These are phyloP conservation scores for Azemiops feae DNA, from an alignment of 2,113 vertebrate species.

Conservation along the genomic window DNA sequence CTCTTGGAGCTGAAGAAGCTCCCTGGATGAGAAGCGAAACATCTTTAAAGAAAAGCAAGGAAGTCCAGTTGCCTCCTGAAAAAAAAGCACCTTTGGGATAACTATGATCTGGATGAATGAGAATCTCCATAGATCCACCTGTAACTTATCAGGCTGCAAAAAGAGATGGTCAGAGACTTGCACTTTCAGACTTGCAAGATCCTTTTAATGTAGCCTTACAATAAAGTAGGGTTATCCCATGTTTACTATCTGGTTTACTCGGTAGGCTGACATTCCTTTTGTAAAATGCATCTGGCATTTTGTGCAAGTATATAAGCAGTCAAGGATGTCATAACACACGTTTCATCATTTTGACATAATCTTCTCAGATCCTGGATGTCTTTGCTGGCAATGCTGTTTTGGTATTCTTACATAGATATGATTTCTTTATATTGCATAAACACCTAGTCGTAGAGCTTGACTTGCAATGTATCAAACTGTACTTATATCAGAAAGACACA, in stretches of 20 bases:
- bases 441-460: neutral
- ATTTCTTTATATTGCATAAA: neutral
- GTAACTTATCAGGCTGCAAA: too few species aligned
- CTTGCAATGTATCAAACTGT: neutral
- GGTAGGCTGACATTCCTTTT: neutral
- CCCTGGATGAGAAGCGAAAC: too few species aligned
- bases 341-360: neutral
- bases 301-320: neutral
- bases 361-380: neutral
- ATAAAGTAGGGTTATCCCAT: neutral
- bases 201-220: too few species aligned
- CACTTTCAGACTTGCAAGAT: too few species aligned
- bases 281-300: neutral
- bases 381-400: neutral
- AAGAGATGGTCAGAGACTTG: too few species aligned
- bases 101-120: too few species aligned
- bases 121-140: too few species aligned
- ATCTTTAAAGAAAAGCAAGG: too few species aligned
- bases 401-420: neutral
- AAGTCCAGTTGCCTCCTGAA: too few species aligned
- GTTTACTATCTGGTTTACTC: neutral
- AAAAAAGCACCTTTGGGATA: too few species aligned
- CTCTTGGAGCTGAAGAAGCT: too few species aligned
- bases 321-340: neutral
- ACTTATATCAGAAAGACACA: neutral